Evolutionary conservation across 2,113 vertebrate species (phyloP).

Genomic region (Nesoenas mayeri): DNA sequence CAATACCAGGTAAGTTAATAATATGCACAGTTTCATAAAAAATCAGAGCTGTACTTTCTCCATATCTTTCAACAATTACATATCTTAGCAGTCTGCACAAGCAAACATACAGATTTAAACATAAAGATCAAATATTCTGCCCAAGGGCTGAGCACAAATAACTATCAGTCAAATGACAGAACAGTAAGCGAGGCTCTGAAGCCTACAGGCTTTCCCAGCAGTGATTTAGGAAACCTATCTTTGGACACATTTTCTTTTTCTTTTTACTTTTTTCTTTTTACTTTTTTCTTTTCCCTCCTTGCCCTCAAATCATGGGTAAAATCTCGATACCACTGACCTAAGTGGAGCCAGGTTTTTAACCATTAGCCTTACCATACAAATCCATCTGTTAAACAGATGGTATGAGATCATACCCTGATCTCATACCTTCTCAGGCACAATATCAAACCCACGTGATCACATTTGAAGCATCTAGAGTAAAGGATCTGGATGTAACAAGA

Average conservation of each 20-base stretch:
- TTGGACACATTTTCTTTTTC: background rate
- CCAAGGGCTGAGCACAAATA: background rate
- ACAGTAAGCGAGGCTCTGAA: background rate
- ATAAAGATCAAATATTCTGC: constrained; percentile 2
- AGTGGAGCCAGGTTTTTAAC: constrained; percentile 55
- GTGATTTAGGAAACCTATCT: constrained; percentile 3
- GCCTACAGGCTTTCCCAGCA: constrained; percentile 36
- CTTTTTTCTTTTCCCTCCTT: background rate
- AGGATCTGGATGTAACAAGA: background rate
- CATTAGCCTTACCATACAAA: background rate
- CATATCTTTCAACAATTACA: background rate
- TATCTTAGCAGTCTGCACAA: background rate
- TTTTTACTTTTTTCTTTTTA: background rate
- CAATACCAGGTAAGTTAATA: background rate
- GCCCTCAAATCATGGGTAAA: constrained; percentile 30
- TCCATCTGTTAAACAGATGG: constrained; percentile 59
- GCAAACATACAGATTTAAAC: background rate
- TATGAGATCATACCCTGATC: constrained; percentile 26
- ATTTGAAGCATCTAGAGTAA: background rate
- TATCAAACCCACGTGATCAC: constrained; percentile 10
- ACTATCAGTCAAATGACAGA: background rate
- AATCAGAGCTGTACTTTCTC: background rate
- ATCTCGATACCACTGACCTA: constrained; percentile 55
- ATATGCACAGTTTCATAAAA: background rate
- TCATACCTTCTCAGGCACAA: constrained; percentile 38